Evolutionary conservation across 2,888 invertebrate species (phyloP).

Genomic region (Aspidiotus rigidus): DNA sequence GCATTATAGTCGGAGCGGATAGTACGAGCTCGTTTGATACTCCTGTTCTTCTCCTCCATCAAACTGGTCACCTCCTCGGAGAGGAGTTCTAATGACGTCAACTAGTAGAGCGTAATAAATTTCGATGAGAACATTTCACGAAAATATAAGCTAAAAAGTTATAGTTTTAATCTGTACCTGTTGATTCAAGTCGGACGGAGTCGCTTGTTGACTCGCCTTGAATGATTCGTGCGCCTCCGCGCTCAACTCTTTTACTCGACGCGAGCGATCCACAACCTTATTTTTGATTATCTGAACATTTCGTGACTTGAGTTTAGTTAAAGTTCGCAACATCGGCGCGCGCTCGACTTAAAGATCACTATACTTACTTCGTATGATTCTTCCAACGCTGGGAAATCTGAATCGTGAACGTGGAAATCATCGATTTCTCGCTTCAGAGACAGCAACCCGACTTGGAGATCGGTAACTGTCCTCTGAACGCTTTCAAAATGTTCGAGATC

Average conservation of each 20-base stretch:
- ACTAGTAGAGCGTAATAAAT: constrained; percentile 42
- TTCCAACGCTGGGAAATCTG: constrained; percentile 57
- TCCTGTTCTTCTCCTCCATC: constrained; percentile 80
- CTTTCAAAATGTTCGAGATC: constrained; percentile 68
- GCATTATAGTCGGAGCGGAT: constrained; percentile 67
- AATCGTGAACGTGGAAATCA: constrained; percentile 67
- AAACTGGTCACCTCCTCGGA: constrained; percentile 66
- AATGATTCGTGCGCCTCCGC: constrained; percentile 25
- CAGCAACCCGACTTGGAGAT: constrained; percentile 59
- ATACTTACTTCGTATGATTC: constrained; percentile 48
- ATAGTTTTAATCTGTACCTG: constrained; percentile 37
- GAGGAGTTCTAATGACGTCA: constrained; percentile 71
- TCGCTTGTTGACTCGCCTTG: constrained; percentile 43
- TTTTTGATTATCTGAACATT: constrained; percentile 19
- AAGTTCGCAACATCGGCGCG: not conserved
- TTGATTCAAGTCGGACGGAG: constrained; percentile 66
- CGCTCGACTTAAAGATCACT: not conserved
- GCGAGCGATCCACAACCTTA: constrained; percentile 30
- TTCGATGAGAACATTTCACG: not conserved
- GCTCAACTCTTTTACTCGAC: constrained; percentile 26
- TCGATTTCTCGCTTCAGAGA: constrained; percentile 56
- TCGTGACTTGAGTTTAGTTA: not conserved
- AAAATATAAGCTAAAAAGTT: not conserved
- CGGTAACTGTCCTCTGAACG: constrained; percentile 59
- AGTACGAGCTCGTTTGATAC: constrained; percentile 76